A percentile compares a stretch with the other conserved stretches of the same genome.
Evolutionary conservation across 2,113 vertebrate genomes (phyloP).

Genomic region (Paramisgurnus dabryanus): DNA sequence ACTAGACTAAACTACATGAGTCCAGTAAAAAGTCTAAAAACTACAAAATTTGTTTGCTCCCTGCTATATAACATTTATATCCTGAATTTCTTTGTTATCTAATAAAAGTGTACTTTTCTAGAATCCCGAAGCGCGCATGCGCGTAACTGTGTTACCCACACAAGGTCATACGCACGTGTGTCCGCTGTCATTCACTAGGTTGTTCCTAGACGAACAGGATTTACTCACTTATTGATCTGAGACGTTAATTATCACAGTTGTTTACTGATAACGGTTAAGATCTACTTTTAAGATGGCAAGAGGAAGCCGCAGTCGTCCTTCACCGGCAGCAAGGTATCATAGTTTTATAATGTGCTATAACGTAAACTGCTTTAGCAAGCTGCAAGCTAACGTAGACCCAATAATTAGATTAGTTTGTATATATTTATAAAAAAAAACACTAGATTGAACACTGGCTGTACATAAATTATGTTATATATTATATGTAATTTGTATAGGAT

Average conservation of each 20-base stretch:
- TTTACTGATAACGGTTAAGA: background rate
- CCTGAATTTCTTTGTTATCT: too few relatives aligned
- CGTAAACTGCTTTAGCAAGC: background rate
- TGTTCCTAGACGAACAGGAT: background rate
- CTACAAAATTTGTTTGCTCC: too few relatives aligned
- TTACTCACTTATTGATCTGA: background rate
- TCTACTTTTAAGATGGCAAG: slow-evolving; percentile 52
- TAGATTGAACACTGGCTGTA: background rate
- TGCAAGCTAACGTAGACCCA: background rate
- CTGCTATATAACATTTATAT: too few relatives aligned
- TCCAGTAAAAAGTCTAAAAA: too few relatives aligned
- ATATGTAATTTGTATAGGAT: background rate
- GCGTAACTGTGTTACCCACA: background rate
- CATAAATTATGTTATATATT: background rate
- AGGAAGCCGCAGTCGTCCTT: slow-evolving; percentile 62
- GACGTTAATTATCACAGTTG: background rate
- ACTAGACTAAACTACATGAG: too few relatives aligned
- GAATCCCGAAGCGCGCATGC: slow-evolving; percentile 37
- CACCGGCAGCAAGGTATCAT: slow-evolving; percentile 55
- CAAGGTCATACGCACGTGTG: slow-evolving; percentile 59
- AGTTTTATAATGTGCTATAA: background rate
- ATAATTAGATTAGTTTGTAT: background rate
- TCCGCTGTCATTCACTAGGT: slow-evolving; percentile 15
- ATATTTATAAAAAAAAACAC: background rate
- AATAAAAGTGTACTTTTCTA: background rate